phyloP scores from a whole-genome alignment of 2,113 vertebrate genomes.

The Ploceus nigricollis region DNA sequence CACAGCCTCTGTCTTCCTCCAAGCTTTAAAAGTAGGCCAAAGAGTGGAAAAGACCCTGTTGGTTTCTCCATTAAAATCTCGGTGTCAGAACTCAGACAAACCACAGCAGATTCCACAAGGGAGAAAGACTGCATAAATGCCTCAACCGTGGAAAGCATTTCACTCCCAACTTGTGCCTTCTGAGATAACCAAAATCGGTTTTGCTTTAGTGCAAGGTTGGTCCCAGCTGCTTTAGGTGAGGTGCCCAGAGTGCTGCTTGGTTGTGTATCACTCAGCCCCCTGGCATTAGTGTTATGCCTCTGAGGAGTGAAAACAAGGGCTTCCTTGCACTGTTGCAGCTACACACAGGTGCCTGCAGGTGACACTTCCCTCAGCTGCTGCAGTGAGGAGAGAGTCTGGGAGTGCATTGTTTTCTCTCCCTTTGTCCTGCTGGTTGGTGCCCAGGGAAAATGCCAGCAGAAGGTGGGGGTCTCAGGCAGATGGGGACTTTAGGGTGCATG shows the following conservation, averaged over 20 bases:
- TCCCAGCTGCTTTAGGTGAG: background rate
- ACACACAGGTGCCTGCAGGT: background rate
- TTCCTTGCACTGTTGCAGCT: background rate
- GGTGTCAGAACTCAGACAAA: background rate
- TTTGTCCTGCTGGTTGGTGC: background rate
- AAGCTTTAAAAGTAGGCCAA: background rate
- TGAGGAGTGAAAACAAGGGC: background rate
- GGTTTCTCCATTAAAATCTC: background rate
- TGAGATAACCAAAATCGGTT: fast-evolving
- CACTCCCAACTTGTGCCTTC: fast-evolving
- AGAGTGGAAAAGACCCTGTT: background rate
- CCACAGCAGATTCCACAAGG: background rate
- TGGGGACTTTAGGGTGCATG: background rate
- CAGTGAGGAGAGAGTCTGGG: background rate
- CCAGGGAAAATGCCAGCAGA: background rate
- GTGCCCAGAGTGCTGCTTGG: fast-evolving
- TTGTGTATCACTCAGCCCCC: background rate
- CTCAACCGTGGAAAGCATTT: background rate
- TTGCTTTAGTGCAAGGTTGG: fast-evolving
- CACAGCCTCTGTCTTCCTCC: background rate
- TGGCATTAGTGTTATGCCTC: background rate
- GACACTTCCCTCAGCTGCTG: background rate
- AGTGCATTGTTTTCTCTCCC: background rate
- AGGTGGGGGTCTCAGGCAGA: background rate
- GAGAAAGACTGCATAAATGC: background rate